These are phyloP conservation scores for Danio tinwini DNA, from an alignment of 2,797 vertebrate genomes.

Conservation along the genomic window DNA sequence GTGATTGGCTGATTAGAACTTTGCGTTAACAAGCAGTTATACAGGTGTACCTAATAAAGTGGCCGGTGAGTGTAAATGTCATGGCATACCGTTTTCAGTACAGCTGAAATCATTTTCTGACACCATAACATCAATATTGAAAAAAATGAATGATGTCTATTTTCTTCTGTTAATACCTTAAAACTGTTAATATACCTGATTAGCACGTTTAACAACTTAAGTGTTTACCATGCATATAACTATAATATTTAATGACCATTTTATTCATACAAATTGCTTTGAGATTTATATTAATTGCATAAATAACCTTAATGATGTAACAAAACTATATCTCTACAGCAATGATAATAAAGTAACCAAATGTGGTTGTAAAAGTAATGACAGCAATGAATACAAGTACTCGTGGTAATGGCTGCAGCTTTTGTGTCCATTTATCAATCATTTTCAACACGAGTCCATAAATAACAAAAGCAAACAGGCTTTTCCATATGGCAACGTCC, in stretches of 20 bases:
- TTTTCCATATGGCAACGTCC: slow-evolving; percentile 69
- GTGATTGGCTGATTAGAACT: too few species aligned
- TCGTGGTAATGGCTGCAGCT: slow-evolving; percentile 25
- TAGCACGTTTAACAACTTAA: slow-evolving; percentile 34
- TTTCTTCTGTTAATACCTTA: slow-evolving; percentile 12
- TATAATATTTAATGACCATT: neutral
- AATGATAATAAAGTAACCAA: slow-evolving; percentile 17
- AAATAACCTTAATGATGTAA: neutral
- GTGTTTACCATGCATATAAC: neutral
- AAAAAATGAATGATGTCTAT: neutral
- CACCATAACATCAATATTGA: slow-evolving; percentile 5
- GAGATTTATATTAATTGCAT: slow-evolving; percentile 4
- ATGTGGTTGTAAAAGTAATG: slow-evolving; percentile 25
- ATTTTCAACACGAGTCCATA: slow-evolving; percentile 74
- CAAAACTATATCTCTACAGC: neutral
- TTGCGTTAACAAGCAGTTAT: too few species aligned
- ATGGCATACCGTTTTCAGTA: neutral
- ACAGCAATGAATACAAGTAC: neutral
- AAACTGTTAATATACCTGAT: slow-evolving; percentile 60
- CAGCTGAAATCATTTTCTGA: slow-evolving; percentile 2
- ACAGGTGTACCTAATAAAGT: too few species aligned
- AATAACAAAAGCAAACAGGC: slow-evolving; percentile 71
- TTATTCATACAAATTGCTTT: slow-evolving; percentile 8
- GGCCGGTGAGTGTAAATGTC: neutral
- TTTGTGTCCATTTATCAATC: slow-evolving; percentile 63